These are phyloP conservation scores for Acanthornis magna DNA, from an alignment of 2,797 vertebrate species.

Conservation along the genomic window DNA sequence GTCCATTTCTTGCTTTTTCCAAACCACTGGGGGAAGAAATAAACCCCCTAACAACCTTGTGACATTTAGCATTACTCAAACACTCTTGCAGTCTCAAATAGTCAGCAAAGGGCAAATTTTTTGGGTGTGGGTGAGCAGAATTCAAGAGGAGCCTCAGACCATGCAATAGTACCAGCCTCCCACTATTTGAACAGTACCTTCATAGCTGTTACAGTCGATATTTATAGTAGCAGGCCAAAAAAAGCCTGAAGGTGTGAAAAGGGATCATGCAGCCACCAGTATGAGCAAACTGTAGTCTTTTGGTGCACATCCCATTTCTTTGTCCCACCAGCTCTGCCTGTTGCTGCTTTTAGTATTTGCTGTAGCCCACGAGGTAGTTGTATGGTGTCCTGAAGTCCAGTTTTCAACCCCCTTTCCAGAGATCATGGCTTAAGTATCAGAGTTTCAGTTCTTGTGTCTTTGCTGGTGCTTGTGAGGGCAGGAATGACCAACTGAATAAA, in stretches of 20 bases:
- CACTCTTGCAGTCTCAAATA: neutral
- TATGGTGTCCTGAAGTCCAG: neutral
- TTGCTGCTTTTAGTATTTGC: neutral
- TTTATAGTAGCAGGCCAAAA: neutral
- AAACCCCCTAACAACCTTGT: neutral
- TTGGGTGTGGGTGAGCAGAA: neutral
- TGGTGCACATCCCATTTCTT: neutral
- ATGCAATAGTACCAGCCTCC: accelerated
- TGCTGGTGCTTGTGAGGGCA: neutral
- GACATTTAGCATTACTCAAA: neutral
- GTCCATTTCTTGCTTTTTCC: neutral
- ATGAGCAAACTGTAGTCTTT: neutral
- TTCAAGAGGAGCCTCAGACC: neutral
- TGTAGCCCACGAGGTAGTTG: neutral
- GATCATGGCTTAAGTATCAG: neutral
- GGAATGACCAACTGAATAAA: neutral
- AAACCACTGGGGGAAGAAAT: neutral
- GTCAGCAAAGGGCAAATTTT: neutral
- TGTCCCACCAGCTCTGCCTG: neutral
- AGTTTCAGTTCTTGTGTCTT: neutral
- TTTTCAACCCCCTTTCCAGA: neutral
- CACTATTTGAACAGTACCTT: neutral
- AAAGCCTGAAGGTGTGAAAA: neutral
- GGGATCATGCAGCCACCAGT: neutral
- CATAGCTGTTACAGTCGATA: neutral